Conservation (phyloP, 2,888 invertebrate genomes). For the Himalopsyche anomala region DNA sequence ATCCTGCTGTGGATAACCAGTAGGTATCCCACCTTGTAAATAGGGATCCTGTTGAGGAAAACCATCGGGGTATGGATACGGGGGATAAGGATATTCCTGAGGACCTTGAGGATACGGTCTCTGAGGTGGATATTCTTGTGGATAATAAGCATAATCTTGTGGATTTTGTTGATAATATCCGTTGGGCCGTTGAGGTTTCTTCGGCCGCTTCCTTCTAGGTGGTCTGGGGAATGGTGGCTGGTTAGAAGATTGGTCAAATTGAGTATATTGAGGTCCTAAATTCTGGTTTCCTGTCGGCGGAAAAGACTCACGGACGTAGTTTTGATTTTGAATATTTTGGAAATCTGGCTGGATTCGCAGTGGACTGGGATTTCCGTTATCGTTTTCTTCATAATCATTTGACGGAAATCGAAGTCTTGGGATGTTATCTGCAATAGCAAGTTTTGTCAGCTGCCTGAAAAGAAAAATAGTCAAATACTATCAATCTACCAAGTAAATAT, state of each 20-base stretch:
- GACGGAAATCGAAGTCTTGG: constrained; percentile 60
- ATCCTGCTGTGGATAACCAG: constrained; percentile 31
- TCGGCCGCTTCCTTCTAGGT: constrained; percentile 49
- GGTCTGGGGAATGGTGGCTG: constrained; percentile 54
- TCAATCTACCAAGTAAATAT: too few species aligned
- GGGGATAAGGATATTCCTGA: constrained; percentile 47
- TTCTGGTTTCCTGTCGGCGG: constrained; percentile 18
- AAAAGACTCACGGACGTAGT: neutral
- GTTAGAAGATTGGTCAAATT: constrained; percentile 26
- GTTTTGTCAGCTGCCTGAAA: constrained; percentile 58
- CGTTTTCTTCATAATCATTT: constrained; percentile 50
- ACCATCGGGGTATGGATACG: neutral
- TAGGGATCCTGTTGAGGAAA: constrained; percentile 24
- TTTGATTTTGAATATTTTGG: neutral
- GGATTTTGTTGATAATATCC: constrained; percentile 22
- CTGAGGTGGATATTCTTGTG: constrained; percentile 35
- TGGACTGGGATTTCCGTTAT: neutral
- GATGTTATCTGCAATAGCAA: constrained; percentile 51
- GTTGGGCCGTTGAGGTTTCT: constrained; percentile 43
- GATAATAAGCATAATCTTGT: constrained; percentile 49
- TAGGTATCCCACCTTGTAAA: neutral
- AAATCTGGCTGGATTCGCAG: neutral
- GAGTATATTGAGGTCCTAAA: neutral
- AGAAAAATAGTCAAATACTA: neutral
- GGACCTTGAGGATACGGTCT: constrained; percentile 34